Evolutionary conservation across 2,113 vertebrate species (phyloP).

Genomic region (Cryptomyrus ogoouensis): DNA sequence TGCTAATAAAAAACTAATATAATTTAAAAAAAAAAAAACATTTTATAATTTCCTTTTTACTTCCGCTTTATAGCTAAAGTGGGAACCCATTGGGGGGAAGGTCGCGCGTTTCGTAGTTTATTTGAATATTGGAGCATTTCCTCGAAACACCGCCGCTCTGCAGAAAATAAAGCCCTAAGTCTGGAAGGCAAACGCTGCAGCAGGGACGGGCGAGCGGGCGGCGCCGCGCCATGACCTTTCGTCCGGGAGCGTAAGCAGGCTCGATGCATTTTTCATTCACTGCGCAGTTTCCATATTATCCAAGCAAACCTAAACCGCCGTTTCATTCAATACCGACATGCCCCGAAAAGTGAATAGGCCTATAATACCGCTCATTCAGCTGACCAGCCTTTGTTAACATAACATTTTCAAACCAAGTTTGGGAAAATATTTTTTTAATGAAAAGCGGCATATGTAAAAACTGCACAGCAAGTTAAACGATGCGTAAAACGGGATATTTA

Average conservation of each 20-base stretch:
- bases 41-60: background rate
- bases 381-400: background rate
- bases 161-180: background rate
- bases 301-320: background rate
- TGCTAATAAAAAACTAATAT: background rate
- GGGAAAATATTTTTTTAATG: background rate
- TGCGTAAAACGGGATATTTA: background rate
- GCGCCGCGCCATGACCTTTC: background rate
- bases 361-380: background rate
- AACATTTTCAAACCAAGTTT: background rate
- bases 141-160: background rate
- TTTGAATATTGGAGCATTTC: background rate
- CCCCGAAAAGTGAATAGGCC: background rate
- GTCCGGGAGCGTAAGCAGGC: background rate
- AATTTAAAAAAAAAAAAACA: background rate
- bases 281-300: background rate
- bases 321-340: background rate
- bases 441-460: background rate
- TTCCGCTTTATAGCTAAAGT: background rate
- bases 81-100: background rate
- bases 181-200: background rate
- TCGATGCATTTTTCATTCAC: background rate
- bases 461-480: background rate
- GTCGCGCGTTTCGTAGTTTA: background rate
- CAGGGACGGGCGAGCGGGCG: background rate